A percentile compares a stretch with the other conserved stretches of the same genome.
phyloP scores from a whole-genome alignment of 1,140 invertebrate species.

The Hetaerina americana region DNA sequence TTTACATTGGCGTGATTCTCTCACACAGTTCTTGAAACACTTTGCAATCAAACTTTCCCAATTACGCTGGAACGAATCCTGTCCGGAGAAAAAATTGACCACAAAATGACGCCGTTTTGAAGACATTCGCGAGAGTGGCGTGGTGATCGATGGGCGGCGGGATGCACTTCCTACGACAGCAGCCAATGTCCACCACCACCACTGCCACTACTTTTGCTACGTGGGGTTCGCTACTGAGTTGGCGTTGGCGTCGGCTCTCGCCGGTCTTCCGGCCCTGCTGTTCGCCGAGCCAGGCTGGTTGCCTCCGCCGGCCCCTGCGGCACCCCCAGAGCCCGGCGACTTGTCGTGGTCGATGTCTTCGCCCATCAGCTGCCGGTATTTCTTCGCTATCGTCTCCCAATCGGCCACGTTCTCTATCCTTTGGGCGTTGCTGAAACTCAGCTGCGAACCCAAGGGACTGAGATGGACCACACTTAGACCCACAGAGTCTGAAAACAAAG shows the following conservation, averaged over 20 bases:
- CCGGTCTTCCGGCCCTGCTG: not conserved
- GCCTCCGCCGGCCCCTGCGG: conserved; percentile 35
- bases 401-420: conserved; percentile 82
- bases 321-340: conserved; percentile 27
- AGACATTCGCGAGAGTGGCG: not conserved
- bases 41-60: too few species aligned
- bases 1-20: too few species aligned
- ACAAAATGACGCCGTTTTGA: not conserved
- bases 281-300: not conserved
- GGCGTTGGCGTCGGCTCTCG: not conserved
- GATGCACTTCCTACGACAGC: not conserved
- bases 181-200: not conserved
- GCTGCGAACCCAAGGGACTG: conserved; percentile 65
- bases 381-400: conserved; percentile 78
- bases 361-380: conserved; percentile 69
- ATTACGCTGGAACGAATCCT: too few species aligned
- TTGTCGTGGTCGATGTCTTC: conserved; percentile 32
- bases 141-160: not conserved
- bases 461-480: conserved; percentile 60
- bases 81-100: too few species aligned
- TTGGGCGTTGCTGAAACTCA: conserved; percentile 55
- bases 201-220: not conserved
- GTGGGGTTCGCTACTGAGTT: not conserved
- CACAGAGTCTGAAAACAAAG: conserved; percentile 46
- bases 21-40: too few species aligned